These are phyloP conservation scores for Tetrao urogallus DNA, from an alignment of 2,113 vertebrate species.

Conservation along the genomic window DNA sequence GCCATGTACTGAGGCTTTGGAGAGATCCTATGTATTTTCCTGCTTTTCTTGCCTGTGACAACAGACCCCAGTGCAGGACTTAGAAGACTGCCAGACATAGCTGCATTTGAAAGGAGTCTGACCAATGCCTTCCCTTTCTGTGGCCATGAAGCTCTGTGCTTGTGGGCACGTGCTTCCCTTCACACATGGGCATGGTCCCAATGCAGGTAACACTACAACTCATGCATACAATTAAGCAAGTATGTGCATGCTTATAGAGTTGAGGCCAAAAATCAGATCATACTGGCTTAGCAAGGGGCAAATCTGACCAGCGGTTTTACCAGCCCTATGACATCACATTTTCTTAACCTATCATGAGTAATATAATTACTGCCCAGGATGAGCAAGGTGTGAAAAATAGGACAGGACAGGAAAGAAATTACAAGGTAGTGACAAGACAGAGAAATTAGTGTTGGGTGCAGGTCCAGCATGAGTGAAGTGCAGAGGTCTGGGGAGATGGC, in stretches of 20 bases:
- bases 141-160: not conserved
- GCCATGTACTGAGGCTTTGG: not conserved
- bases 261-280: constrained; percentile 57
- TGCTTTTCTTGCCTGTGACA: not conserved
- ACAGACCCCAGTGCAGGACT: not conserved
- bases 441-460: not conserved
- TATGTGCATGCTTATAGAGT: constrained; percentile 15
- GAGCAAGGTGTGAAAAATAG: constrained; percentile 10
- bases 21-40: not conserved
- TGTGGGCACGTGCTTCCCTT: constrained; percentile 21
- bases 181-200: constrained; percentile 3
- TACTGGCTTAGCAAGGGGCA: constrained; percentile 53
- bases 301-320: constrained; percentile 40
- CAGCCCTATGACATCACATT: constrained; percentile 13
- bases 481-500: not conserved
- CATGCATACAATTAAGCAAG: constrained; percentile 40
- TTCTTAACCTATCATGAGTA: constrained; percentile 34
- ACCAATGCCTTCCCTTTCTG: not conserved
- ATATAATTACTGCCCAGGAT: constrained; percentile 31
- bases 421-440: not conserved
- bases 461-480: not conserved
- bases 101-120: not conserved
- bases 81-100: not conserved
- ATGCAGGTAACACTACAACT: not conserved
- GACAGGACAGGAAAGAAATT: not conserved